A percentile compares a stretch with the other conserved stretches of the same genome.
These are phyloP conservation scores for Myotis pilosus DNA, from an alignment of 2,797 vertebrate genomes.

Conservation along the genomic window DNA sequence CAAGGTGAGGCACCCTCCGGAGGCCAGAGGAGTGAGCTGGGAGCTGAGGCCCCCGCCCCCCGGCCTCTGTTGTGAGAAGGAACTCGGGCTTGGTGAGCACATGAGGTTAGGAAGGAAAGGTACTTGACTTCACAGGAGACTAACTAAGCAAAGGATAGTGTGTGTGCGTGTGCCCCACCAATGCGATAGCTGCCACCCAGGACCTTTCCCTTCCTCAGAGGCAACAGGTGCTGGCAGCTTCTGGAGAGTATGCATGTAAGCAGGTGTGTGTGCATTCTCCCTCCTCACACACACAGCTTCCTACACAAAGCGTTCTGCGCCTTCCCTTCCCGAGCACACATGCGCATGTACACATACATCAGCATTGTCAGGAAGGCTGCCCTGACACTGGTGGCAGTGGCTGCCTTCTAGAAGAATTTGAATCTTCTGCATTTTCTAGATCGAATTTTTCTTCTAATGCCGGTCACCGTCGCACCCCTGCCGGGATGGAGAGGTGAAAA, in stretches of 20 bases:
- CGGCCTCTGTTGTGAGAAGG: neutral
- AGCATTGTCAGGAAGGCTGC: neutral
- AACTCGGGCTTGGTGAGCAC: neutral
- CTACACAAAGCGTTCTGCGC: neutral
- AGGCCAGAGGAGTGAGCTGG: neutral
- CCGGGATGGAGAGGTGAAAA: neutral
- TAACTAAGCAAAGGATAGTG: neutral
- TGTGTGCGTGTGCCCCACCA: neutral
- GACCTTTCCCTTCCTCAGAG: neutral
- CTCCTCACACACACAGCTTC: neutral
- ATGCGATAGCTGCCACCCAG: neutral
- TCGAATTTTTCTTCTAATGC: neutral
- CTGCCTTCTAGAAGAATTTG: neutral
- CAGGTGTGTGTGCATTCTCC: neutral
- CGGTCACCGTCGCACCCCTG: neutral
- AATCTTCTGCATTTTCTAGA: neutral
- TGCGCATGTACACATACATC: neutral
- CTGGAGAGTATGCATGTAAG: rapidly evolving
- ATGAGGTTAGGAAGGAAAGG: neutral
- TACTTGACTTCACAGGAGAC: neutral
- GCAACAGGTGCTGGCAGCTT: neutral
- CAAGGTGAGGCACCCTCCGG: constrained; percentile 87
- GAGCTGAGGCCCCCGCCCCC: neutral
- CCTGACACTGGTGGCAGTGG: neutral
- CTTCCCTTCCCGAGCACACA: neutral